Evolutionary conservation across 2,888 invertebrate species (phyloP).

Genomic region (Ceraclea dissimilis): DNA sequence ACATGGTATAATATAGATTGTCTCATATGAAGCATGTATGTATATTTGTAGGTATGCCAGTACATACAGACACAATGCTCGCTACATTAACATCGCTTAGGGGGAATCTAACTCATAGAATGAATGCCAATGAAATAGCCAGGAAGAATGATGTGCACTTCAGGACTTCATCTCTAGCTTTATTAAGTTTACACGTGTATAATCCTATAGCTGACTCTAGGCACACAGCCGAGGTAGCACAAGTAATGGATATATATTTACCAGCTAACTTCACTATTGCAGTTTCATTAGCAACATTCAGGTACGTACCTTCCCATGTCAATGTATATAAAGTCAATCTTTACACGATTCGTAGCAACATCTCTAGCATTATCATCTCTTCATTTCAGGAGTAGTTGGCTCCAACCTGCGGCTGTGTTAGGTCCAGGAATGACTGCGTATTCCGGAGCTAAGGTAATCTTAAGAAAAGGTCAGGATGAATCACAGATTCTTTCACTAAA

Average conservation of each 20-base stretch:
- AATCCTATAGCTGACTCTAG: conserved; percentile 59
- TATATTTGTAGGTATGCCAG: conserved; percentile 47
- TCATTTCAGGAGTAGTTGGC: conserved; percentile 35
- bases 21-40: no score
- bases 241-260: conserved; percentile 58
- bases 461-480: conserved; percentile 4
- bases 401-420: conserved; percentile 36
- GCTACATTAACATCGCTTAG: conserved; percentile 55
- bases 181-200: conserved; percentile 43
- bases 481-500: conserved; percentile 12
- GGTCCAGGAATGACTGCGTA: conserved; percentile 41
- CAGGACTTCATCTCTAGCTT: conserved; percentile 43
- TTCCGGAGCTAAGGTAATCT: conserved; percentile 35
- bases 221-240: conserved; percentile 59
- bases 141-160: conserved; percentile 58
- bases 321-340: not conserved
- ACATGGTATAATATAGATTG: no score
- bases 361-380: not conserved
- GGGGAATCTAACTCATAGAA: conserved; percentile 59
- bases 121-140: conserved; percentile 45
- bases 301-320: conserved; percentile 3
- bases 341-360: not conserved
- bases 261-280: conserved; percentile 50
- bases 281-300: conserved; percentile 23
- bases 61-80: conserved; percentile 47